phyloP scores from a whole-genome alignment of 2,797 vertebrate species.

The Lacerta bilineata region DNA sequence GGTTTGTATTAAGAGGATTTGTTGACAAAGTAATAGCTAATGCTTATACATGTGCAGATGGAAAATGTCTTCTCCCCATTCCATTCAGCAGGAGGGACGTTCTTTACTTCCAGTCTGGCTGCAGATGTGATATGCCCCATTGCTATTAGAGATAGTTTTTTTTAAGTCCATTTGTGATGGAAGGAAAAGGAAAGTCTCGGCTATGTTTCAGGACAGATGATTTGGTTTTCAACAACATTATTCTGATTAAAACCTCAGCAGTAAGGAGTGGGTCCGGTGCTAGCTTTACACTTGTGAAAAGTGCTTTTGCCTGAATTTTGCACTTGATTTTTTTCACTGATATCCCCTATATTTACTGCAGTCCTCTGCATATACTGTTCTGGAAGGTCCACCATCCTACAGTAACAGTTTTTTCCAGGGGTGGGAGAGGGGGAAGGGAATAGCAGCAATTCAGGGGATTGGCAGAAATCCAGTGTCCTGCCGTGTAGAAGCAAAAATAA shows the following conservation, averaged over 20 bases:
- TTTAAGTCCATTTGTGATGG: constrained; percentile 64
- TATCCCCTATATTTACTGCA: background rate
- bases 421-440: background rate
- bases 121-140: constrained; percentile 71
- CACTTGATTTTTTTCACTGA: too few species aligned
- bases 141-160: constrained; percentile 66
- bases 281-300: too few species aligned
- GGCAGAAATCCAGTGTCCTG: background rate
- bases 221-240: constrained; percentile 55
- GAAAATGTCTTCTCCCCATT: constrained; percentile 70
- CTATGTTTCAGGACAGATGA: constrained; percentile 71
- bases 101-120: constrained; percentile 67
- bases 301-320: background rate
- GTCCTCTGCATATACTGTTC: background rate
- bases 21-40: constrained; percentile 78
- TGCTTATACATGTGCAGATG: constrained; percentile 77
- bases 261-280: background rate
- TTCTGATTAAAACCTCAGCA: constrained; percentile 71
- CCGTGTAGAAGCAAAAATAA: background rate
- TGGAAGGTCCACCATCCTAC: background rate
- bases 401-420: background rate
- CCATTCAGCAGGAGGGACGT: constrained; percentile 59
- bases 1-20: constrained; percentile 76
- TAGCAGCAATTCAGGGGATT: too few species aligned
- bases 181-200: constrained; percentile 66